Conservation (phyloP, 2,888 invertebrate species). For the Papilio elwesi region DNA sequence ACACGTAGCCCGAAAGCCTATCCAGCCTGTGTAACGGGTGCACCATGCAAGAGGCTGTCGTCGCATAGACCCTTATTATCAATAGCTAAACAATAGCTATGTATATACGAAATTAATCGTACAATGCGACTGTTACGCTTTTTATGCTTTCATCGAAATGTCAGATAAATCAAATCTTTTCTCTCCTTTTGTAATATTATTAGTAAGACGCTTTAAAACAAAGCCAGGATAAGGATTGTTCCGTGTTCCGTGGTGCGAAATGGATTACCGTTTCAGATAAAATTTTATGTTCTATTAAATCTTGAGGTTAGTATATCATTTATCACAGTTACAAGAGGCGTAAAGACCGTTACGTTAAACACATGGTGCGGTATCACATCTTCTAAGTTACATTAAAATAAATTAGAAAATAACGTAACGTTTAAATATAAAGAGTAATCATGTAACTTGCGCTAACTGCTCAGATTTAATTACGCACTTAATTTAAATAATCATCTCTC, state of each 20-base stretch:
- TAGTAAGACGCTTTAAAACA: too few relatives aligned
- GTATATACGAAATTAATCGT: too few relatives aligned
- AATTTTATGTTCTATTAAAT: not conserved
- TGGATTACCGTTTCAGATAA: not conserved
- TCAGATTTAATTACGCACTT: slow-evolving; percentile 34
- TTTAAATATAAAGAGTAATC: slow-evolving; percentile 34
- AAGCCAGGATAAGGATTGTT: too few relatives aligned
- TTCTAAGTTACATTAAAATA: slow-evolving; percentile 29
- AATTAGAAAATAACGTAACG: slow-evolving; percentile 36
- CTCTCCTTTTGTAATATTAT: too few relatives aligned
- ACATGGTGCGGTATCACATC: slow-evolving; percentile 1
- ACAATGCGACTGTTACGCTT: too few relatives aligned
- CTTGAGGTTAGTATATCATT: not conserved
- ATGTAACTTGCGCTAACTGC: slow-evolving; percentile 36
- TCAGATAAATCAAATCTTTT: too few relatives aligned
- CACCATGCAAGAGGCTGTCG: slow-evolving; percentile 12
- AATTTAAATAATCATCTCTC: slow-evolving; percentile 38
- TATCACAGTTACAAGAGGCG: slow-evolving; percentile 12
- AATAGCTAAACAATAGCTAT: too few relatives aligned
- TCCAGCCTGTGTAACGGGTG: slow-evolving; percentile 23
- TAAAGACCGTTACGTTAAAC: slow-evolving; percentile 15
- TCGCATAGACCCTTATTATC: slow-evolving; percentile 8
- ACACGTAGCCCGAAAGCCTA: slow-evolving; percentile 8
- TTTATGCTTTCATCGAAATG: too few relatives aligned
- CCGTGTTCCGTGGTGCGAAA: too few relatives aligned